A percentile compares a stretch with the other conserved stretches of the same genome.
phyloP scores from a whole-genome alignment of 2,888 invertebrate genomes.

The Drosophila rellima region DNA sequence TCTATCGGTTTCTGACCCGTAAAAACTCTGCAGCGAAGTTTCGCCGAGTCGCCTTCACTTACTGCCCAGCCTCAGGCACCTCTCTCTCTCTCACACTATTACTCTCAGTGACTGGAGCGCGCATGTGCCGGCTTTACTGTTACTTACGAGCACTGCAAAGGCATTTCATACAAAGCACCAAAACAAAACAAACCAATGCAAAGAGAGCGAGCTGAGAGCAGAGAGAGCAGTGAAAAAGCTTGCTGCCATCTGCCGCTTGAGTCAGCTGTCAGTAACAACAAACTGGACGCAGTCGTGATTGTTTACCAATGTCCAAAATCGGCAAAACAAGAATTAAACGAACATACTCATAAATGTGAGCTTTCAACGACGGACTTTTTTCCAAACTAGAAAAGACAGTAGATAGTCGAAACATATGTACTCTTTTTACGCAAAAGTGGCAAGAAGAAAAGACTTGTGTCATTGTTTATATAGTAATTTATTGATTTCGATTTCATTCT shows the following conservation, averaged over 20 bases:
- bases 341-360: not conserved
- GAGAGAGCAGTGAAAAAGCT: slow-evolving; percentile 60
- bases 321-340: slow-evolving; percentile 6
- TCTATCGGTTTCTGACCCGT: slow-evolving; percentile 75
- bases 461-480: slow-evolving; percentile 68
- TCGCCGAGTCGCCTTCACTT: slow-evolving; percentile 50
- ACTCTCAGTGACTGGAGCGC: slow-evolving; percentile 25
- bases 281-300: slow-evolving; percentile 30
- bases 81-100: slow-evolving; percentile 17
- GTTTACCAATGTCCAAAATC: slow-evolving; percentile 42
- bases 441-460: not conserved
- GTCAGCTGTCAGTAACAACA: slow-evolving; percentile 63
- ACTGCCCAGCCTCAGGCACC: slow-evolving; percentile 50
- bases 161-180: slow-evolving; percentile 43
- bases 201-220: slow-evolving; percentile 37
- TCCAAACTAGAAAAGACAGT: not conserved
- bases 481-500: slow-evolving; percentile 72
- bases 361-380: slow-evolving; percentile 3
- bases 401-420: not conserved
- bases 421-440: not conserved
- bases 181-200: slow-evolving; percentile 57
- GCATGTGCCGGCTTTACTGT: slow-evolving; percentile 56
- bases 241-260: slow-evolving; percentile 21
- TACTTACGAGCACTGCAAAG: slow-evolving; percentile 45
- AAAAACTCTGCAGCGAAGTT: slow-evolving; percentile 78